Percentiles rank a stretch among this genome's conserved stretches.
These are phyloP conservation scores for Zygogramma bicolorata DNA, from an alignment of 2,888 invertebrate genomes.

Conservation along the genomic window DNA sequence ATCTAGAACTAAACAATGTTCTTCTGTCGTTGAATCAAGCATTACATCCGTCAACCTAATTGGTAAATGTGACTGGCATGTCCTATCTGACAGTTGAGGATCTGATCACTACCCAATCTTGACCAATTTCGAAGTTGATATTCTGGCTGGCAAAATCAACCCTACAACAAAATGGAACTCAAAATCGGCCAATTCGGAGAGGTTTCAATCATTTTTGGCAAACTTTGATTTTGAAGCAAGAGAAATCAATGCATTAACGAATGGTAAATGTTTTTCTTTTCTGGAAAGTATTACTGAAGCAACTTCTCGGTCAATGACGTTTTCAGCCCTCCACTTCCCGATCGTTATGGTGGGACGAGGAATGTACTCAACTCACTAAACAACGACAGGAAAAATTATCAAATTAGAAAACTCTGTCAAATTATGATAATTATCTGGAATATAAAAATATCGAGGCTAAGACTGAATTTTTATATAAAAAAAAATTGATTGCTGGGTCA, in stretches of 20 bases:
- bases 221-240: background rate
- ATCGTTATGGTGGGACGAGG: background rate
- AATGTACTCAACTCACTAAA: background rate
- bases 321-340: background rate
- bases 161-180: background rate
- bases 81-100: background rate
- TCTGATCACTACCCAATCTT: conserved; percentile 5
- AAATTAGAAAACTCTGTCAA: background rate
- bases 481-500: background rate
- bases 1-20: background rate
- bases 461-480: background rate
- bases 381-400: background rate
- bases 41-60: background rate
- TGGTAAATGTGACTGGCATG: conserved; percentile 7
- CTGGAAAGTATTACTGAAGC: background rate
- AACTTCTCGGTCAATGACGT: background rate
- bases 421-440: background rate
- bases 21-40: background rate
- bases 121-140: conserved; percentile 3
- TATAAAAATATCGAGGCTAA: background rate
- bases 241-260: background rate
- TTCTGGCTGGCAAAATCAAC: conserved; percentile 6
- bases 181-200: background rate
- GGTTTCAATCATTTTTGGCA: background rate
- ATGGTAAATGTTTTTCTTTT: background rate